Evolutionary conservation across 92 coral and sea anemone genomes (phyloP).

Genomic region (Parazoanthus swiftii): DNA sequence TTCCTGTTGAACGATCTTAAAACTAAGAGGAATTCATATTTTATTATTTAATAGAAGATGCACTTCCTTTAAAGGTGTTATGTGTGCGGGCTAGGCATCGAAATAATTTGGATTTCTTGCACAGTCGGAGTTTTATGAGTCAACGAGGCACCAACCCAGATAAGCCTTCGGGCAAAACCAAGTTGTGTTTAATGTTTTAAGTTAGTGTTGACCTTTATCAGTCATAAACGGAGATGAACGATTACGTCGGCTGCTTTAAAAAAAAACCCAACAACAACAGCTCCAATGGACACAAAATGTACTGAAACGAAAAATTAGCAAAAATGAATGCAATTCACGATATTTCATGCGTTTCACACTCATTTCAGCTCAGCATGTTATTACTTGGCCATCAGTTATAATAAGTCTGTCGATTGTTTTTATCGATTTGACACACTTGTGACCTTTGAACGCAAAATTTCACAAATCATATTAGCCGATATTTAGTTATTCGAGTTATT

Average conservation of each 20-base stretch:
- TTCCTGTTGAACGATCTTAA: background rate
- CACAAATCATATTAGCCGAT: background rate
- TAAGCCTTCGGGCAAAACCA: background rate
- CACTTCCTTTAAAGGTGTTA: background rate
- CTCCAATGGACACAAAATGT: background rate
- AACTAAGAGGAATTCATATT: background rate
- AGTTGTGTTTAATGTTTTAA: background rate
- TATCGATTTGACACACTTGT: background rate
- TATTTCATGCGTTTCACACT: background rate
- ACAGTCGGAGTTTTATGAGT: background rate
- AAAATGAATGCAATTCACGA: conserved; percentile 1
- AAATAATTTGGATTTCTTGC: background rate
- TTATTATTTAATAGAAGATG: background rate
- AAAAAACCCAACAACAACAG: background rate
- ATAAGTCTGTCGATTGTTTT: background rate
- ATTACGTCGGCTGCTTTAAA: background rate
- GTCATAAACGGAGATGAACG: background rate
- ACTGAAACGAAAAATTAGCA: background rate
- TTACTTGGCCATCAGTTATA: background rate
- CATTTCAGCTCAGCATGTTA: background rate
- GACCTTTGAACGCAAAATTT: background rate
- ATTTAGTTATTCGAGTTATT: too few relatives aligned
- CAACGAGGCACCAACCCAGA: background rate
- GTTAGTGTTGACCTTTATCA: background rate
- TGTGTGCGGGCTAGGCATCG: background rate